Evolutionary conservation across 2,888 invertebrate genomes (phyloP), one percentile per base, ranked within the genome.

Genomic region (Parnassius smintheus): DNA sequence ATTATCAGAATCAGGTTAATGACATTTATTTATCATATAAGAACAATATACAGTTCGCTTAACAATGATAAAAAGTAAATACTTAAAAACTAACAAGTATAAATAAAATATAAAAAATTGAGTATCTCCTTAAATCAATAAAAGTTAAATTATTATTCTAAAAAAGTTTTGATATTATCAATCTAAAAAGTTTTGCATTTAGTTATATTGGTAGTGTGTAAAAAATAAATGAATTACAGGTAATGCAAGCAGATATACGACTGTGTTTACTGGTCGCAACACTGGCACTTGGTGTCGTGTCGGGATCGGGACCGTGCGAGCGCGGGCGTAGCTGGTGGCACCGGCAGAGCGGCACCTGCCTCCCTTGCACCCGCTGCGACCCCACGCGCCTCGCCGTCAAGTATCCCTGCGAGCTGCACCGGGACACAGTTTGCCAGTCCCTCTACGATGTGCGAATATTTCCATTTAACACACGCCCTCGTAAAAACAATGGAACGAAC

Each of bases 341-440:
- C 83, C 91, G 93, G 68, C 91, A 93, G 72, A 91, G 90, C 69
- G 93, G 93, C 79, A 84, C 85, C 72, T 96, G 96, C 85, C 86
- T 93, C 73, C 94, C 94, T 65, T 96, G 96, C 90, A 94, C 95
- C 62, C 91, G 91, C 76, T 96, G 96, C 86, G 94, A 94, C 72
- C 87, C 92, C 22, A 80, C 82, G 65, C 92, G 92, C 62, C 83
- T 92, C 73, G 94, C 95, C 66, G 95, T 96, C 51, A 82, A 94
- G 67, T 92, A 94, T 61, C 96, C 96, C 62, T 96, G 96, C 85
- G 95, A 95, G 75, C 86, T 94, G 65, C 95, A 96, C 87, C 92
- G 94, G 66, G 95, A 96, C 85, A 95, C 96, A 51, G 90, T 94
- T 71, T 96, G 96, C 85, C 95, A 95, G 50, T 93, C 95, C 1